Evolutionary conservation across 2,113 vertebrate genomes (phyloP).

Genomic region (Procavia capensis): DNA sequence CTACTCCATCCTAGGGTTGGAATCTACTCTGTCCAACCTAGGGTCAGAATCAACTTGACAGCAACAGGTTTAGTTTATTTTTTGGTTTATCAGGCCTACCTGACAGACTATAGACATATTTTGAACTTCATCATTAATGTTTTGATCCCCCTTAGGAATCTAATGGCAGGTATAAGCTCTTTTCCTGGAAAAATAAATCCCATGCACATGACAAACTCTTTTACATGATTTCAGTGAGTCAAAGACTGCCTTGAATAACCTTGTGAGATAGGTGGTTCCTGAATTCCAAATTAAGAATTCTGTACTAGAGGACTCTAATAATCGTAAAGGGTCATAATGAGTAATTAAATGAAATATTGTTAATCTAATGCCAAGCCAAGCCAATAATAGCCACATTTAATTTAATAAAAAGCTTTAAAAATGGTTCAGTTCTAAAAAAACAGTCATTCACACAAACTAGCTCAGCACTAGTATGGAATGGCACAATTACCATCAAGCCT

Average conservation of each 20-base stretch:
- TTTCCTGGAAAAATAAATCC: neutral
- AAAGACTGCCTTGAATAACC: neutral
- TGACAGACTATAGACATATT: neutral
- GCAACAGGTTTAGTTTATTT: too few species aligned
- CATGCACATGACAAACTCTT: neutral
- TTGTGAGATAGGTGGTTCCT: neutral
- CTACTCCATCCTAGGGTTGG: too few species aligned
- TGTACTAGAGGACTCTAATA: neutral
- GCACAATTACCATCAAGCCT: constrained; percentile 1
- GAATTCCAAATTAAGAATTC: neutral
- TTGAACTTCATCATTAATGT: neutral
- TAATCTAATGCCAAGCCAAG: too few species aligned
- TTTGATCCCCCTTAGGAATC: neutral
- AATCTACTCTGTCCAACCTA: too few species aligned
- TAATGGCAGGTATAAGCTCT: neutral
- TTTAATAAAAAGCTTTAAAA: neutral
- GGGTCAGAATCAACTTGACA: too few species aligned
- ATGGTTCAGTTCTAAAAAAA: constrained; percentile 23
- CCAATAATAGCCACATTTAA: neutral
- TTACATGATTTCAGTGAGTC: neutral
- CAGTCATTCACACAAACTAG: neutral
- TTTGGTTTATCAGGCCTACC: neutral
- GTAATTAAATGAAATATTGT: neutral
- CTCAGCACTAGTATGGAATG: constrained; percentile 32
- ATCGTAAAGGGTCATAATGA: neutral